Percentiles rank a stretch among this genome's conserved stretches.
phyloP scores from a whole-genome alignment of 2,888 invertebrate species.

The Drosophila yooni region DNA sequence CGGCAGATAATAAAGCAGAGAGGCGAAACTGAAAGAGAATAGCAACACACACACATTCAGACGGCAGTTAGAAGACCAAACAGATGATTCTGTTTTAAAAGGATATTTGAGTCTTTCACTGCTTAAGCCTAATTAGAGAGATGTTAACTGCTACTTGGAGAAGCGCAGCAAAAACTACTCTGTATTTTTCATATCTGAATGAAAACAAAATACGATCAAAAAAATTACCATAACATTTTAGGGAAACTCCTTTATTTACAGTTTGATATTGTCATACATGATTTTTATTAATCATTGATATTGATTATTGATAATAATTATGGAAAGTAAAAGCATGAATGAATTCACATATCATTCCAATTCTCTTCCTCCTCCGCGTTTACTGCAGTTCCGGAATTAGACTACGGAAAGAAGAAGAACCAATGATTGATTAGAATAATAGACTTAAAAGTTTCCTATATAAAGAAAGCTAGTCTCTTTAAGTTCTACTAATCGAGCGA shows the following conservation, averaged over 20 bases:
- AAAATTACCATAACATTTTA: not conserved
- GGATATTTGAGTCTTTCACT: not conserved
- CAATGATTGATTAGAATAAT: not conserved
- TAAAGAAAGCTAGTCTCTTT: not conserved
- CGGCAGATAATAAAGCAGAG: constrained; percentile 49
- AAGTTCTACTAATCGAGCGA: not conserved
- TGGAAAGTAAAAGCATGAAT: constrained; percentile 18
- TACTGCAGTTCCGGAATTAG: constrained; percentile 36
- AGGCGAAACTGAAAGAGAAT: constrained; percentile 26
- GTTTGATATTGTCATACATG: not conserved
- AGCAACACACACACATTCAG: constrained; percentile 1
- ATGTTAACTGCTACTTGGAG: not conserved
- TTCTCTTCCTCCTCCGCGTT: constrained; percentile 68
- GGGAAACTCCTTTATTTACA: not conserved
- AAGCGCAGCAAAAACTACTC: not conserved
- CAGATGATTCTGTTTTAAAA: constrained; percentile 38
- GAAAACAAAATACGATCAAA: not conserved
- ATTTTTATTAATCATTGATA: not conserved
- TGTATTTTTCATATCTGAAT: not conserved
- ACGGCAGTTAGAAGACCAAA: constrained; percentile 37
- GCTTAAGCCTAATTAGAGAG: not conserved
- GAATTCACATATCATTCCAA: constrained; percentile 54
- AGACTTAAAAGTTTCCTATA: not conserved
- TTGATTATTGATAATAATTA: not conserved
- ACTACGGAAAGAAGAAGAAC: not conserved